Percentiles rank a stretch among this genome's conserved stretches.
Conservation (phyloP, 2,113 vertebrate species). For the Caranx ignobilis region DNA sequence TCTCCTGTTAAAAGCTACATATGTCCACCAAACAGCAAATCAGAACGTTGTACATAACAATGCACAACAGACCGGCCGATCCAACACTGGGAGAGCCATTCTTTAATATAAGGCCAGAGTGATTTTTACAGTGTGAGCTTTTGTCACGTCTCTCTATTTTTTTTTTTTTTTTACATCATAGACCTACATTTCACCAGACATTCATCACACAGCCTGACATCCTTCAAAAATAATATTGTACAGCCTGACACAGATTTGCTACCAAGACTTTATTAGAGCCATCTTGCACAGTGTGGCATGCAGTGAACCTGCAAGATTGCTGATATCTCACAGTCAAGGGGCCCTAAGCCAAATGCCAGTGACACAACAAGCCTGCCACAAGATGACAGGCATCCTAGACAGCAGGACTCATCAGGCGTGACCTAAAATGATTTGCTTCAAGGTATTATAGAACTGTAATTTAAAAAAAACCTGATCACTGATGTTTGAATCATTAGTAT, state of each 20-base stretch:
- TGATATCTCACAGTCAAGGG: constrained; percentile 19
- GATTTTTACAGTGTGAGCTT: not conserved
- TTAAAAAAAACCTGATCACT: not conserved
- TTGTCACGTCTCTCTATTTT: not conserved
- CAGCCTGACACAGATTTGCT: constrained; percentile 27
- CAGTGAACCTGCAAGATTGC: constrained; percentile 34
- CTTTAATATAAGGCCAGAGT: not conserved
- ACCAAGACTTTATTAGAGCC: constrained; percentile 24
- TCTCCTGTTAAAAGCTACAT: not conserved
- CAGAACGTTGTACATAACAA: not conserved
- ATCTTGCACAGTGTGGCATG: constrained; percentile 36
- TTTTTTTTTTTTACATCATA: constrained; percentile 1
- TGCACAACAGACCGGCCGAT: not conserved
- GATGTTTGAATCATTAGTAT: not conserved
- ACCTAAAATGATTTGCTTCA: constrained; percentile 12
- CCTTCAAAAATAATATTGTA: constrained; percentile 1
- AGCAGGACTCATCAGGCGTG: constrained; percentile 6
- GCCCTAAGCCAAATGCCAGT: constrained; percentile 37
- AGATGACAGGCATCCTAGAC: constrained; percentile 22
- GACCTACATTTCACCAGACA: constrained; percentile 4
- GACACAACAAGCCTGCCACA: constrained; percentile 2
- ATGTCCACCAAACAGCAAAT: too few relatives aligned
- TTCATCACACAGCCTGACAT: constrained; percentile 1
- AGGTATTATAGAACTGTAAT: not conserved
- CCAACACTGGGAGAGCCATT: not conserved